Percentiles rank a stretch among this genome's conserved stretches.
phyloP scores from a whole-genome alignment of 2,888 invertebrate genomes.

The Sarcophaga variegata region DNA sequence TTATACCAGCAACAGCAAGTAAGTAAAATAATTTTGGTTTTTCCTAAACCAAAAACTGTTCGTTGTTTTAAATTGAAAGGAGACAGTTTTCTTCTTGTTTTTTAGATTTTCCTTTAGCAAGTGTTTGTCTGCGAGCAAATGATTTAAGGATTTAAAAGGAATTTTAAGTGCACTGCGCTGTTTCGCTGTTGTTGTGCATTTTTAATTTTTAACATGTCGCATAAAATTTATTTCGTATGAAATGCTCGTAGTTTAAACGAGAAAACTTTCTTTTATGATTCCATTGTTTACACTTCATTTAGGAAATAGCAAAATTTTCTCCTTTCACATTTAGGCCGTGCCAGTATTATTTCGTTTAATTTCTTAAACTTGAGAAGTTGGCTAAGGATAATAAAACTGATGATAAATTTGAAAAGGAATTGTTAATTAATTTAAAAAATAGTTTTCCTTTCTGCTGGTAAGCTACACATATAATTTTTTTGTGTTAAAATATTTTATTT shows the following conservation, averaged over 20 bases:
- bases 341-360: neutral
- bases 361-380: neutral
- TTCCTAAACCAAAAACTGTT: slow-evolving; percentile 8
- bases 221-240: neutral
- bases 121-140: neutral
- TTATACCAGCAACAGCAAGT: neutral
- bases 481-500: no score
- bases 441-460: neutral
- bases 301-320: neutral
- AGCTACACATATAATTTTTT: no score
- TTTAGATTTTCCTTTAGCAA: neutral
- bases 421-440: neutral
- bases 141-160: slow-evolving; percentile 12
- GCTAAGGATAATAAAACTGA: neutral
- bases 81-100: neutral
- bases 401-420: neutral
- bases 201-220: neutral
- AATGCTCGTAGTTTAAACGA: slow-evolving; percentile 2
- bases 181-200: neutral
- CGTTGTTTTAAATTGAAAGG: neutral
- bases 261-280: slow-evolving; percentile 2
- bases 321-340: neutral
- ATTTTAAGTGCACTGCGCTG: slow-evolving; percentile 9
- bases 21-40: slow-evolving; percentile 15
- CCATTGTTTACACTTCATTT: slow-evolving; percentile 13